Base-by-base conservation (phyloP, 2,113 vertebrate species). In the Puntigrus tetrazona region DNA sequence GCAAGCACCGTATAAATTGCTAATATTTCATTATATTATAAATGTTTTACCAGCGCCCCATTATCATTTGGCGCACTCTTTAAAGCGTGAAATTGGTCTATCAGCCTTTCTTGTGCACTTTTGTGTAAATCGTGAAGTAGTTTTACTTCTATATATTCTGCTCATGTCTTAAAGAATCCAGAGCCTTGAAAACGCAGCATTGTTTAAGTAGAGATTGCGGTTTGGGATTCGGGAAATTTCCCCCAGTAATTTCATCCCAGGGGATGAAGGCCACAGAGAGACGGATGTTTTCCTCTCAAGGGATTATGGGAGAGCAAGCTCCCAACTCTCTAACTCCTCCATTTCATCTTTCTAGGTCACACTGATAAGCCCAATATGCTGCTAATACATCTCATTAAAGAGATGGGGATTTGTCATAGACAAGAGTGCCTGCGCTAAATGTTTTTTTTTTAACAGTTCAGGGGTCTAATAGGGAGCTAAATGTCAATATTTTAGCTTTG, bases 311-410 rank as follows among this genome's bases (percentile, higher is more conserved):
- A 86, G 86, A 86, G 87, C 77, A 84, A 82, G 82, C 88, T 83
- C 83, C 79, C 29, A 88, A 75, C 27, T 75, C 73, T 50, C 85
- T 81, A 4, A 78, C 76, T 79, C 84, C 89, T 88, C 88, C 85
- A 75, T 4, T 87, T 87, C 84, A 91, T 91, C 88, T 92, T 92
- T 92, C 88, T 88, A 86, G 90, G 86, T 91, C 89, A 89, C 27
- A 6, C 72, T 85, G 88, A 92, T 90, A 89, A 90, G 83, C 86
- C 83, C 52, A 88, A 86, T 88, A 78, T 84, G 69, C 70, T 70
- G 75, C 59, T 84, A 81, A 86, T 63, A 31, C 38, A 82, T 77
- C 73, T 86, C 73, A 81, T 84, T 73, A 36, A 77, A 67, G 34
- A 52, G 31, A 47, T 36, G 70, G 50, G 78, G 79, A 55, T 86